Evolutionary conservation across 2,113 vertebrate species (phyloP), one percentile per base, ranked within the genome.

Genomic region (Poecilia latipinna): DNA sequence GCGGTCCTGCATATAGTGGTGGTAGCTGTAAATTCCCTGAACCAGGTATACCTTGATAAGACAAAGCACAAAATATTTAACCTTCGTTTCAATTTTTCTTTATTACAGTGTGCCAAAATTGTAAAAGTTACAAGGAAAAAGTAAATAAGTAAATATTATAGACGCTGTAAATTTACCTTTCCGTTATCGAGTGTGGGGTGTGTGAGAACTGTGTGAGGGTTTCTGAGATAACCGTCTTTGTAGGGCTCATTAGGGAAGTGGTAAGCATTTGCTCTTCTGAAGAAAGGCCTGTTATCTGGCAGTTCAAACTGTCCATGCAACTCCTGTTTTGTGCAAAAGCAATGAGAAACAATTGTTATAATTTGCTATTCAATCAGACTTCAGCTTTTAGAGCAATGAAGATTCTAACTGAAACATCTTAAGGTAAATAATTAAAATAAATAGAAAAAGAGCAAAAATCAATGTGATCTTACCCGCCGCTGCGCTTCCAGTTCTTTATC

Each of bases 1-100:
- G 13, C 90, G 95, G 77, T 98, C 96, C 89, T 99, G 98, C 97
- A 97, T 96, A 24, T 99, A 99, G 89, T 99, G 98, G 85, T 98
- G 97, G 63, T 98, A 99, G 44, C 94, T 95, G 17, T 99, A 99
- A 0, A 92, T 82, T 12, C 98, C 98, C 42, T 96, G 95, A 4
- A 98, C 97, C 79, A 95, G 63, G 54, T 72, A 92, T 17, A 95
- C 84, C 98, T 99, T 62, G 12, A 68, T 39, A 68, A 44, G 7
- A 65, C 26, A 72, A n/a, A 51, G 35, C 28, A 64, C 39, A 73
- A 12, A 22, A 62, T 19, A 10, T 31, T 42, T 19, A 71, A 65
- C 3, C 48, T 33, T 57, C 2, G 1, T 35, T n/a, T 51, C 8
- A 2, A 4, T 24, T 32, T 29, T 1, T 8, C 17, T n/a, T 33